Evolutionary conservation across 1,140 invertebrate species (phyloP), one percentile per base, ranked within the genome.

Genomic region (Nixonia krombeini): DNA sequence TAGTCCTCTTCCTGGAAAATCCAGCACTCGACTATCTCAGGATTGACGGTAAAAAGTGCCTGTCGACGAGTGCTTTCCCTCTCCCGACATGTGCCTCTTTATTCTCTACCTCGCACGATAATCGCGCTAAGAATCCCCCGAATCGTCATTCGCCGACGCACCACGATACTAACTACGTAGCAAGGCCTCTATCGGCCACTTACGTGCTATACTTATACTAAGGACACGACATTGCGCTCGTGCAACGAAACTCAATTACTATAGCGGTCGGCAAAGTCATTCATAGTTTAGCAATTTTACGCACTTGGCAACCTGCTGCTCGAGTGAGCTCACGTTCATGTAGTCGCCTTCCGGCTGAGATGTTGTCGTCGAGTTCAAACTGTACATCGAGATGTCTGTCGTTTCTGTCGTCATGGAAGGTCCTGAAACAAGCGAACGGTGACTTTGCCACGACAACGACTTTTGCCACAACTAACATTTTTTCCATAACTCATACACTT

Each of bases 311-410:
- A 70, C 72, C 63, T 81, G 77, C 55, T 82, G 67, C 35, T 78
- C 72, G 63, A 75, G 47, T 55, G 76, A 41, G 67, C 78, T 79
- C 52, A 85, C 73, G 66, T 84, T 86, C 33, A 86, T 84, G 71
- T 87, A 86, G 61, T 88, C 86, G n/a, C 80, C 83, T 35, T 87
- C 87, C 23, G 86, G 84, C 50, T 87, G 86, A 16, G 83, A 83
- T 18, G 75, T 73, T 6, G 79, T 80, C 25, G 77, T 85, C 2
- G 87, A 89, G 58, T 86, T 88, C 18, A 88, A 72, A 35, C 88
- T 89, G 72, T 86, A 89, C 66, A 89, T 75, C 23, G 88, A 89
- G 25, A 88, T 82, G 64, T 89, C 88, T 5, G 88, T 89, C 31
- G 87, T 88, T 75, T 88, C 87, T 26, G 85, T 87, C 2, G 77